These are phyloP conservation scores for Pan paniscus DNA, from an alignment of 2,113 vertebrate species.

Conservation along the genomic window DNA sequence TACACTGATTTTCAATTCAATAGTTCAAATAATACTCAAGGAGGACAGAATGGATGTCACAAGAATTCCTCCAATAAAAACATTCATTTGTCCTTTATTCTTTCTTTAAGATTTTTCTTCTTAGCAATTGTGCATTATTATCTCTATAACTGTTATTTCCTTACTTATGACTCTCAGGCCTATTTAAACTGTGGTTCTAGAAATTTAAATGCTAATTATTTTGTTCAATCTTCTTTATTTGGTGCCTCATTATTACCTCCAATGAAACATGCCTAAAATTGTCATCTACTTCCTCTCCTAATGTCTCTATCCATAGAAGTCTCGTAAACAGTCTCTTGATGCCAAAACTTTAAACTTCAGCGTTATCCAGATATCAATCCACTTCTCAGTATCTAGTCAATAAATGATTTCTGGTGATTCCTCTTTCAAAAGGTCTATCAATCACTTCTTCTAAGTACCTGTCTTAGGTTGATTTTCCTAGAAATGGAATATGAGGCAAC, in stretches of 20 bases:
- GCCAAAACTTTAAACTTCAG: background rate
- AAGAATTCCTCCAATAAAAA: constrained; percentile 7
- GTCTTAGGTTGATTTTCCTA: background rate
- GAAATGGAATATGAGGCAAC: background rate
- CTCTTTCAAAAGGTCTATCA: background rate
- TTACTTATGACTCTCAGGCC: background rate
- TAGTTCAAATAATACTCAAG: background rate
- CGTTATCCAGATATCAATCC: background rate
- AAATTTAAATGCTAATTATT: background rate
- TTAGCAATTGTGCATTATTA: background rate
- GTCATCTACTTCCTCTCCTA: background rate
- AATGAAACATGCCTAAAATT: background rate
- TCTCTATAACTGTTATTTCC: background rate
- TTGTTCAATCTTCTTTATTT: background rate
- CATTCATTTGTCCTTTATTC: background rate
- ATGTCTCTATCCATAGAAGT: background rate
- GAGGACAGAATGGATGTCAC: background rate
- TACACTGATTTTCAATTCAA: background rate
- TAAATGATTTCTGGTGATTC: background rate
- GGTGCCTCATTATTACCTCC: background rate
- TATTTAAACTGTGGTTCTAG: background rate
- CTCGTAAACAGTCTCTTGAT: background rate
- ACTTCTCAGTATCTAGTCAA: background rate
- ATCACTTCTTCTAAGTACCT: background rate
- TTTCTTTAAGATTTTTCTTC: background rate